Evolutionary conservation across 2,797 vertebrate species (phyloP), one percentile per base, ranked within the genome.

Genomic region (Diplodus sargus): DNA sequence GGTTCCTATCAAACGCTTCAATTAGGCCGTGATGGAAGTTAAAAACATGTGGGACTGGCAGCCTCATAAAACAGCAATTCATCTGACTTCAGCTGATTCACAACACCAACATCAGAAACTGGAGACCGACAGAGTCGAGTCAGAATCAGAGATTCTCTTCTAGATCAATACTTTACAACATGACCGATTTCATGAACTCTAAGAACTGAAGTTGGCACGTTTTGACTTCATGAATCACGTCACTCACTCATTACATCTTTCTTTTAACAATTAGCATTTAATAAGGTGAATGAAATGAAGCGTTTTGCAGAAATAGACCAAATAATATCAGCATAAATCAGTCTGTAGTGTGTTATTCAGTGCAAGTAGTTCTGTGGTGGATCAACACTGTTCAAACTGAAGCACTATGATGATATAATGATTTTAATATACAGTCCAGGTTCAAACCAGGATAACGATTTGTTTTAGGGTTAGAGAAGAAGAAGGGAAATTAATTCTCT

Each of bases 21-120:
- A 81, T 85, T 69, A 43, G 82, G 52, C 42, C 39, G 39, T 12
- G 74, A 69, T 22, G 18, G 20, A 77, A 59, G 68, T 2, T 13
- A 10, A 64, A 82, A 83, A 78, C 52, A 64, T 3, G 4, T 39
- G 14, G 57, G 78, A 5, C 14, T 48, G 42, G 30, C 67, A 72
- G 67, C n/a, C 62, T 12, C 4, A 76, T 13, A 57, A 75, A n/a
- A n/a, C n/a, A n/a, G n/a, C n/a, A n/a, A n/a, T n/a, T n/a, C n/a
- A n/a, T n/a, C n/a, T n/a, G n/a, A n/a, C n/a, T 61, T 28, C 23
- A 30, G 30, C 22, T 16, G 34, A 51, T 51, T 73, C 13, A 11
- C 47, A 39, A 17, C 11, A 57, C 15, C 42, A 16, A 43, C 39
- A n/a, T 63, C 11, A 63, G 20, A 39, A 18, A 39, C 68, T 23